Conservation (phyloP, 2,797 vertebrate genomes). For the Anguilla megastoma region DNA sequence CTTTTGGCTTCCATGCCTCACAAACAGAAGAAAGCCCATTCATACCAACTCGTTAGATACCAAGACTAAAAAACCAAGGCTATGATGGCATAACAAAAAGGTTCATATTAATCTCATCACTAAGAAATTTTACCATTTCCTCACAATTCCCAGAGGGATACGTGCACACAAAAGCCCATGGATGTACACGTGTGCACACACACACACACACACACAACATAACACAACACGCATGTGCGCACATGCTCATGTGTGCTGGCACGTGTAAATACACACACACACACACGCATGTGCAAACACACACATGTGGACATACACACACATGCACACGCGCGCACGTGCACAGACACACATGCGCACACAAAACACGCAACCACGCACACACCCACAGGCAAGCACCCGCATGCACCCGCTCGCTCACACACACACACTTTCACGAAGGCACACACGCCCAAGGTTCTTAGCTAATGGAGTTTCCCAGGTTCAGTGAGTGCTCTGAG, state of each 20-base stretch:
- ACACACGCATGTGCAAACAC: neutral
- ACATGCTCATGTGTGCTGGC: neutral
- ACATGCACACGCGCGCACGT: neutral
- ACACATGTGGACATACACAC: too few relatives aligned
- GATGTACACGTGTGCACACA: neutral
- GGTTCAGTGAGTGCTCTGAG: neutral
- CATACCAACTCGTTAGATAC: neutral
- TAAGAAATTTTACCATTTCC: neutral
- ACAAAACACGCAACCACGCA: neutral
- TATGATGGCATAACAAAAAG: neutral
- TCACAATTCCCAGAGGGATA: neutral
- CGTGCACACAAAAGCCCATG: neutral
- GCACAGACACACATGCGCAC: neutral
- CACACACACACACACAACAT: neutral
- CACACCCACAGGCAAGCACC: too few relatives aligned
- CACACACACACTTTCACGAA: neutral
- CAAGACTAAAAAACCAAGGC: neutral
- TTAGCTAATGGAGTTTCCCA: neutral
- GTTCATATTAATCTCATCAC: slow-evolving; percentile 18
- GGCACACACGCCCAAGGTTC: neutral
- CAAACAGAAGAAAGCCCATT: neutral
- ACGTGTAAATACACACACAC: neutral
- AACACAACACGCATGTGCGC: too few relatives aligned
- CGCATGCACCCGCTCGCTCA: neutral
- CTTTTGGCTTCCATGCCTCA: neutral